Conservation (phyloP, 1,140 invertebrate species). For the Drosophila erecta region DNA sequence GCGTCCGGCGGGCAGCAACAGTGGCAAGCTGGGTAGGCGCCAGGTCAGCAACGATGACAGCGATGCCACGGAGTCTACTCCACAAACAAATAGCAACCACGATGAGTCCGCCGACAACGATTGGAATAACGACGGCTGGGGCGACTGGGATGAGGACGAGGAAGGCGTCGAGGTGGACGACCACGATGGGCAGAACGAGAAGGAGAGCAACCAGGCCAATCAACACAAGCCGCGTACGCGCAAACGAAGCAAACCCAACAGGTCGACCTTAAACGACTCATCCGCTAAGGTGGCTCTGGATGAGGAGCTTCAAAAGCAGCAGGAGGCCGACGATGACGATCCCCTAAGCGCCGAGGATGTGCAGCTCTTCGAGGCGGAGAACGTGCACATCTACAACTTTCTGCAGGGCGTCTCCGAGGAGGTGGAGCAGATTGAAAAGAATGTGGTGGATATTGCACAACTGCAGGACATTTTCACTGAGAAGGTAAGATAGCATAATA, state of each 20-base stretch:
- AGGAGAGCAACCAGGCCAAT: neutral
- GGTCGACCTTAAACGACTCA: slow-evolving; percentile 30
- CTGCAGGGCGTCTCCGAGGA: slow-evolving; percentile 92
- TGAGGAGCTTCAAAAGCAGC: slow-evolving; percentile 75
- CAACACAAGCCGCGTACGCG: slow-evolving; percentile 47
- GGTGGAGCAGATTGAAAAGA: slow-evolving; percentile 94
- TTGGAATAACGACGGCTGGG: slow-evolving; percentile 67
- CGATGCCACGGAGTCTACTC: neutral
- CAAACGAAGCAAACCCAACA: slow-evolving; percentile 44
- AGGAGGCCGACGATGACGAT: slow-evolving; percentile 85
- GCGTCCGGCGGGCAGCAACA: slow-evolving; percentile 58
- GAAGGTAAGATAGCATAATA: slow-evolving; percentile 88
- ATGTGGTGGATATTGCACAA: slow-evolving; percentile 97
- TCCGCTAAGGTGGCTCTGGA: slow-evolving; percentile 75
- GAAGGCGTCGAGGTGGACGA: slow-evolving; percentile 7
- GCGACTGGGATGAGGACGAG: slow-evolving; percentile 52
- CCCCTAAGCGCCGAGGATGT: slow-evolving; percentile 93
- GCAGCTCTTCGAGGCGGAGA: slow-evolving; percentile 95
- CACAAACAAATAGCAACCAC: neutral
- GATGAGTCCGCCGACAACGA: slow-evolving; percentile 47
- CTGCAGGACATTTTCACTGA: slow-evolving; percentile 99
- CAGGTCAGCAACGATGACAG: slow-evolving; percentile 20
- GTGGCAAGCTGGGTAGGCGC: slow-evolving; percentile 42
- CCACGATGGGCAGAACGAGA: slow-evolving; percentile 14
- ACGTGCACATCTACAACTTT: slow-evolving; percentile 93